Base-by-base conservation (phyloP, 2,888 invertebrate genomes). In the Drosophila maculinotata region DNA sequence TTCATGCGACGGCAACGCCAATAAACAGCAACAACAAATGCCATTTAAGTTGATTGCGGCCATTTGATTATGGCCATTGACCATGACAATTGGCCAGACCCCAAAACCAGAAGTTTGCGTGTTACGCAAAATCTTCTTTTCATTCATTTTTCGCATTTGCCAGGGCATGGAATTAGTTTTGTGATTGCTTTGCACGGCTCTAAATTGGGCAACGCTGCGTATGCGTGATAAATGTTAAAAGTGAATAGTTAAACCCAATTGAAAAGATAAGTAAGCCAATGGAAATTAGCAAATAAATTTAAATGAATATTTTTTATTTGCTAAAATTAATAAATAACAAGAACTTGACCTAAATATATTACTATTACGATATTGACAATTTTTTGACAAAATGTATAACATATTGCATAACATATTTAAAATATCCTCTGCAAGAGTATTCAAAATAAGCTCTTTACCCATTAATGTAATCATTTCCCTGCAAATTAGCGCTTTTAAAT, bases 1-100 rank as follows among this genome's bases (percentile, higher is more conserved):
- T 77, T 79, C 52, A 67, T 64, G 44, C 52, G 54, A 35, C 48
- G 56, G 56, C 41, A 58, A 31, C 31, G 15, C 23, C 26, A 42
- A 41, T 42, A 41, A 47, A 42, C 30, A 45, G 57, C 56, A 42
- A 23, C 45, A 66, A 48, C 57, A 58, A 69, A 59, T 17, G 42
- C 54, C 64, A 69, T 79, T 85, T 67, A 66, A 56, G 51, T 70
- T 82, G 79, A 74, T 79, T 70, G 62, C 48, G 44, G 56, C 48
- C 38, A 17, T 69, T 68, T 70, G 64, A 65, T 62, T 64, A 63
- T 75, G 72, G 72, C 71, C 80, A 77, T 82, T 85, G 79, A 48
- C 56, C 58, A 36, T 53, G 64, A 33, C 57, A 49, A 41, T 31
- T 41, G 44, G 39, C 36, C 58, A 30, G 38, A 14, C 17, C 4